Evolutionary conservation across 2,797 vertebrate species (phyloP), one percentile per base, ranked within the genome.

Genomic region (Hirundo rustica): DNA sequence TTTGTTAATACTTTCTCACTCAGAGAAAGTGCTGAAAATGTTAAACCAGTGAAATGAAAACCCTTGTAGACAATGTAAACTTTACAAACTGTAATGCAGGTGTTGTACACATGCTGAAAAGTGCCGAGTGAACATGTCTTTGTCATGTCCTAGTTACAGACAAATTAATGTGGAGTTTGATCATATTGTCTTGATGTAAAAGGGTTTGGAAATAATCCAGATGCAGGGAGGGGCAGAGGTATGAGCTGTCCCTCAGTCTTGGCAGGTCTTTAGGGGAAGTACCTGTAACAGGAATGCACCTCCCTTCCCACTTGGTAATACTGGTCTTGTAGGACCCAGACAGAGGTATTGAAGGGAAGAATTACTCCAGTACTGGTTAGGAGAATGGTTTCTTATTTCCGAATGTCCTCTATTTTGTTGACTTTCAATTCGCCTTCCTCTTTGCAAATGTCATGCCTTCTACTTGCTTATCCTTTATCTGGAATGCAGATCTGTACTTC

Each of bases 401-500:
- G 29, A 66, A 30, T 70, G 55, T 87, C 51, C 29, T 83, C 40
- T 87, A 13, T 82, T 94, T 84, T 61, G 36, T 79, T 90, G 89
- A 65, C 76, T 92, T 71, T 76, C 7, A 11, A 0, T 85, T 91
- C 51, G 78, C 29, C 75, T 91, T 77, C 65, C 62, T 82, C 70
- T 89, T 76, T 72, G 65, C n/a, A 53, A 90, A 73, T 95, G 72
- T n/a, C 75, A 58, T 83, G 70, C 61, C 19, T 76, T 76, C 66
- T 67, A 27, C 29, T 87, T 29, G 64, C 88, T 88, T 89, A 89
- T 62, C 92, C 88, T 95, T 96, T 83, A 81, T 93, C 89, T 95
- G 89, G 92, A 95, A 93, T 84, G 85, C 88, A 94, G 93, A 91
- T 81, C 88, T 87, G 45, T 82, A 65, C 72, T 93, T 95, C 85